phyloP scores from a whole-genome alignment of 2,797 vertebrate genomes.

The Oreochromis grahami region DNA sequence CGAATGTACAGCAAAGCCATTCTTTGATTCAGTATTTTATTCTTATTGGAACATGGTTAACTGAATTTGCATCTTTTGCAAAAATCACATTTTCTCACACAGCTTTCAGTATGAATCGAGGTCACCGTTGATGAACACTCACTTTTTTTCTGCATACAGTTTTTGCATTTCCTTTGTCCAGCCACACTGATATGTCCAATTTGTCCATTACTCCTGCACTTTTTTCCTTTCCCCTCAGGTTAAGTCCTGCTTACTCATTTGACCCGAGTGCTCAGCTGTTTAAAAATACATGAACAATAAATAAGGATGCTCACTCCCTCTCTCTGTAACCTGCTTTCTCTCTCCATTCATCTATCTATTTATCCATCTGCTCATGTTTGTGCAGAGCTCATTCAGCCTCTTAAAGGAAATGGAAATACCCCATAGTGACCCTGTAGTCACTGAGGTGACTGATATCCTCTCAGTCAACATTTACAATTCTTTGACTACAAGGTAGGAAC shows the following conservation, averaged over 20 bases:
- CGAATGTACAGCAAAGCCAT: neutral
- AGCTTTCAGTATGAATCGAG: neutral
- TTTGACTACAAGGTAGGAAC: constrained; percentile 54
- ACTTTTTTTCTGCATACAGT: neutral
- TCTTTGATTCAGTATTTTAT: neutral
- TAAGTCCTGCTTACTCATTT: constrained; percentile 77
- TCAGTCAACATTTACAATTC: constrained; percentile 73
- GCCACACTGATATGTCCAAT: constrained; percentile 16
- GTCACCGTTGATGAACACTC: neutral
- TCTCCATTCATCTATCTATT: constrained; percentile 4
- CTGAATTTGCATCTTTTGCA: neutral
- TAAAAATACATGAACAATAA: constrained; percentile 83
- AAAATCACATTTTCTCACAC: neutral
- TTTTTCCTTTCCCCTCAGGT: constrained; percentile 55
- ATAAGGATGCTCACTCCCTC: constrained; percentile 58
- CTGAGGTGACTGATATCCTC: constrained; percentile 73
- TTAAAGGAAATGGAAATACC: constrained; percentile 75
- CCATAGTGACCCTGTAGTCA: constrained; percentile 54
- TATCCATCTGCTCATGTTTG: constrained; percentile 66
- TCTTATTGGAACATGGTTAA: neutral
- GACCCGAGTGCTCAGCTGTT: constrained; percentile 67
- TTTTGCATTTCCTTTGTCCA: neutral
- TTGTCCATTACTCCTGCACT: constrained; percentile 17
- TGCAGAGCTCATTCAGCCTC: constrained; percentile 66
- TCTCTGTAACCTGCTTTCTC: constrained; percentile 5